Percentiles rank a stretch among this genome's conserved stretches.
Conservation (phyloP, 2,797 vertebrate genomes). For the Cryptoblepharus egeriae region DNA sequence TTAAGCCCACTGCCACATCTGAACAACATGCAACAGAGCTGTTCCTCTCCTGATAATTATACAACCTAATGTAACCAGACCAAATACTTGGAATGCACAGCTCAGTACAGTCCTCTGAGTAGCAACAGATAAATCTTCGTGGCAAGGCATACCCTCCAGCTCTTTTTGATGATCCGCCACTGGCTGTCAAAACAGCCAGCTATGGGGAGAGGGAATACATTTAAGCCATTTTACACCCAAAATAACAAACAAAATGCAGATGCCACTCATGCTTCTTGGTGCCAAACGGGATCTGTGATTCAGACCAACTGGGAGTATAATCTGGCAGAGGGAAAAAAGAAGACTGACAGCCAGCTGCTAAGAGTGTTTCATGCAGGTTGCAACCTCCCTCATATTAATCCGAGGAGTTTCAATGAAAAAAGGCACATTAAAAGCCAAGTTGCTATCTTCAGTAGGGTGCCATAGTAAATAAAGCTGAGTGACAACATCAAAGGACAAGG, state of each 20-base stretch:
- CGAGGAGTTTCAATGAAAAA: conserved; percentile 42
- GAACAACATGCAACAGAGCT: conserved; percentile 10
- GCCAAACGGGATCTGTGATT: conserved; percentile 28
- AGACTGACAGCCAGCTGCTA: conserved; percentile 46
- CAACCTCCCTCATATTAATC: conserved; percentile 45
- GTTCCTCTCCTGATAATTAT: conserved; percentile 3
- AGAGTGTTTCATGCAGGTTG: conserved; percentile 32
- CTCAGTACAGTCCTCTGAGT: neutral
- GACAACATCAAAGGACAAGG: conserved; percentile 49
- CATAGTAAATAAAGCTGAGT: neutral
- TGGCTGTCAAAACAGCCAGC: conserved; percentile 22
- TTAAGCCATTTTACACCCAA: conserved; percentile 11
- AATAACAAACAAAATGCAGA: conserved; percentile 21
- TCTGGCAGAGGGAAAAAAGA: conserved; percentile 28
- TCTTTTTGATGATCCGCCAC: conserved; percentile 18
- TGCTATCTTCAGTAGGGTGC: conserved; percentile 40
- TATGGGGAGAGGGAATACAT: conserved; percentile 27
- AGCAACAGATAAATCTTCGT: conserved; percentile 14
- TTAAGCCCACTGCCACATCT: conserved; percentile 18
- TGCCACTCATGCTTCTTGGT: conserved; percentile 8
- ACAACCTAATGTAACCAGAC: conserved; percentile 25
- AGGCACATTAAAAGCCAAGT: conserved; percentile 57
- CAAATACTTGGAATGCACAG: conserved; percentile 18
- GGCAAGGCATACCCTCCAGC: neutral
- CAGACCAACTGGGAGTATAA: conserved; percentile 20